Percentiles rank a stretch among this genome's conserved stretches.
Conservation (phyloP, 2,113 vertebrate genomes). For the Pycnonotus jocosus region DNA sequence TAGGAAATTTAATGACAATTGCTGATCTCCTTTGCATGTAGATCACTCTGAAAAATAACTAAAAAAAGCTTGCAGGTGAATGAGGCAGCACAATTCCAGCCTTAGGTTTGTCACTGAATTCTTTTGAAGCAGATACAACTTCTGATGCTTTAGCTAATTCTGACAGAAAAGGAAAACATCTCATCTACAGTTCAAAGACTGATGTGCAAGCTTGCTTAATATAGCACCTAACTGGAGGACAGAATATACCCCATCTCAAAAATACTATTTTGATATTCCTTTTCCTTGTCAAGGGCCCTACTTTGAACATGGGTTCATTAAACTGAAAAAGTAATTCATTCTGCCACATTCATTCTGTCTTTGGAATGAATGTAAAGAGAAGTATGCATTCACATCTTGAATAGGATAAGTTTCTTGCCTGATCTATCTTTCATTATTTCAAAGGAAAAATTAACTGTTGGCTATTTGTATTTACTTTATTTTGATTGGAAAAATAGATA, state of each 20-base stretch:
- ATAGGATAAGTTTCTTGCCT: neutral
- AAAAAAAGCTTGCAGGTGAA: neutral
- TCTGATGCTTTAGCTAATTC: neutral
- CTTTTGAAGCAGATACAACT: neutral
- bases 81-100: neutral
- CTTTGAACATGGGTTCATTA: neutral
- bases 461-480: neutral
- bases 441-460: neutral
- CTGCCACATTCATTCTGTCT: neutral
- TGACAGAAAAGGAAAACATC: neutral
- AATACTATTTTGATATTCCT: neutral
- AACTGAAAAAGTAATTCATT: neutral
- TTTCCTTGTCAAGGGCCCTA: neutral
- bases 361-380: neutral
- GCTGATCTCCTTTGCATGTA: neutral
- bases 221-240: neutral
- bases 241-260: neutral
- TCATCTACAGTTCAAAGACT: constrained; percentile 27
- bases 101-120: neutral
- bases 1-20: neutral
- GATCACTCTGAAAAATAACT: neutral
- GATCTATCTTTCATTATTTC: neutral
- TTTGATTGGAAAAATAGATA: neutral
- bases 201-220: neutral
- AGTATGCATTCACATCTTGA: neutral